Evolutionary conservation across 2,113 vertebrate genomes (phyloP).

Genomic region (Lycocorax pyrrhopterus): DNA sequence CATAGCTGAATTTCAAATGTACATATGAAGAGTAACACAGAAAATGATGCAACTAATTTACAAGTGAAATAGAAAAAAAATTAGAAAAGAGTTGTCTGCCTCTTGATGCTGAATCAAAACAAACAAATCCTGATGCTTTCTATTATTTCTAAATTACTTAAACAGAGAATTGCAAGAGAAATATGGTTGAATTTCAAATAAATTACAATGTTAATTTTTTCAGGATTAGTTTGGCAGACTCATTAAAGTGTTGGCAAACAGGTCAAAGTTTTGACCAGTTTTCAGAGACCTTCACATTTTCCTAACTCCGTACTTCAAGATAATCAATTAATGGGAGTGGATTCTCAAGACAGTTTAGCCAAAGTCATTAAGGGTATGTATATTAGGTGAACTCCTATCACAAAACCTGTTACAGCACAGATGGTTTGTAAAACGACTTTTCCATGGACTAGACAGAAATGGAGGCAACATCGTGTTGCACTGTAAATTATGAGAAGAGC

Average conservation of each 20-base stretch:
- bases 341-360: neutral
- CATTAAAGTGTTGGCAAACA: neutral
- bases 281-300: neutral
- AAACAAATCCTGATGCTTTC: neutral
- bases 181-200: neutral
- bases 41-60: neutral
- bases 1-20: neutral
- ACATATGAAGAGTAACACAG: neutral
- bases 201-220: neutral
- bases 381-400: neutral
- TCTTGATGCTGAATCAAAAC: neutral
- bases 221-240: neutral
- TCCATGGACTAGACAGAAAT: neutral
- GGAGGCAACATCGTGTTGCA: neutral
- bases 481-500: neutral
- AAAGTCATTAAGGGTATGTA: neutral
- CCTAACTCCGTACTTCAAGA: neutral
- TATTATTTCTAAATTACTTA: neutral
- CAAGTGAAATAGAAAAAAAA: neutral
- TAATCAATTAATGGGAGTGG: neutral
- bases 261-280: neutral
- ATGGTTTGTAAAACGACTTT: slow-evolving; percentile 1
- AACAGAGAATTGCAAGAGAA: neutral
- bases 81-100: neutral
- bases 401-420: neutral